Evolutionary conservation across 2,888 invertebrate species (phyloP).

Genomic region (Drepanosiphum platanoidis): DNA sequence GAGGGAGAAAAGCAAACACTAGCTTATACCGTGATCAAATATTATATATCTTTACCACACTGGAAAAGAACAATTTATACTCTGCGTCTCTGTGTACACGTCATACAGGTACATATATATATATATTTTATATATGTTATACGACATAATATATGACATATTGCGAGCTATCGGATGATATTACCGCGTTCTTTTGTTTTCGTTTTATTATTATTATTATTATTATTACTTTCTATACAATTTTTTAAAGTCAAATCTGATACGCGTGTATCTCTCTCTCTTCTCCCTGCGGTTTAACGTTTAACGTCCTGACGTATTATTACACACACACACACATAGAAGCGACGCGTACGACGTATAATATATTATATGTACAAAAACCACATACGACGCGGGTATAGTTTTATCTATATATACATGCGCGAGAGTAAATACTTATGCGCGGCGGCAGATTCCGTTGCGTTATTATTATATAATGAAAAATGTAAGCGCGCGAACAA

Average conservation of each 20-base stretch:
- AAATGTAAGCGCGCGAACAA: too few species aligned
- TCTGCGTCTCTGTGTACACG: neutral
- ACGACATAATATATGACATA: constrained; percentile 10
- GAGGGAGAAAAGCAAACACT: constrained; percentile 14
- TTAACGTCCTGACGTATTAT: constrained; percentile 1
- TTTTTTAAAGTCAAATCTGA: constrained; percentile 8
- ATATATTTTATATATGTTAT: too few species aligned
- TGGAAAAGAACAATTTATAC: constrained; percentile 36
- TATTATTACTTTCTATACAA: neutral
- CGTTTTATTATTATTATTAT: neutral
- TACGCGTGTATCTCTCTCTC: neutral
- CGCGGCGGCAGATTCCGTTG: too few species aligned
- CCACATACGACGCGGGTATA: too few species aligned
- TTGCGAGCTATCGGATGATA: constrained; percentile 27
- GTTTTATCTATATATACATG: too few species aligned
- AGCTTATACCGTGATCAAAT: constrained; percentile 39
- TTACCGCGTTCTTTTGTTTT: constrained; percentile 13
- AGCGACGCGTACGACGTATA: neutral
- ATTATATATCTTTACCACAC: neutral
- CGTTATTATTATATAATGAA: too few species aligned
- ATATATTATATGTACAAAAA: too few species aligned
- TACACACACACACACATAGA: too few species aligned
- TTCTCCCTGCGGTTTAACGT: neutral
- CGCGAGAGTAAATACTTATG: too few species aligned
- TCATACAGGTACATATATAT: neutral